Percentiles rank a stretch among this genome's conserved stretches.
These are phyloP conservation scores for Chrysochloris asiatica DNA, from an alignment of 2,113 vertebrate genomes.

Conservation along the genomic window DNA sequence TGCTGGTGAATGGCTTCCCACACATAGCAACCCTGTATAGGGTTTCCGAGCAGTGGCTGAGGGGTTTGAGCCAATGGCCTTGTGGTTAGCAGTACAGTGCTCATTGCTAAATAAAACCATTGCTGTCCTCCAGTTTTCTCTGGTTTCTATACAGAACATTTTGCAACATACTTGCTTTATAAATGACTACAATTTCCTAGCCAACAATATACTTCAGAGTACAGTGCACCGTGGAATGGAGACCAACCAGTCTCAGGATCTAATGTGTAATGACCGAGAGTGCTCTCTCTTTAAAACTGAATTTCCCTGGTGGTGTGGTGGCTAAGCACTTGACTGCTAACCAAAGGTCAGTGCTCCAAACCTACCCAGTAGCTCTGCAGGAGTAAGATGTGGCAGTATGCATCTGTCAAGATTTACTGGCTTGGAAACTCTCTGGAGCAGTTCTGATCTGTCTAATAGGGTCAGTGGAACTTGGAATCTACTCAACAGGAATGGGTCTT, in stretches of 20 bases:
- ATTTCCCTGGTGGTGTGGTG: neutral
- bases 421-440: neutral
- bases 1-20: no score
- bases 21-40: no score
- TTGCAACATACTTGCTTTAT: slow-evolving; percentile 2
- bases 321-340: neutral
- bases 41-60: no score
- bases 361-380: no score
- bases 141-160: slow-evolving; percentile 2
- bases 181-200: neutral
- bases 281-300: neutral
- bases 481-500: no score
- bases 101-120: neutral
- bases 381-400: neutral
- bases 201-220: no score
- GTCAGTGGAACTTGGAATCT: no score
- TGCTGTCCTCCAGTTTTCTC: neutral
- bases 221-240: no score
- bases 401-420: neutral
- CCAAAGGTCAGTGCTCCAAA: neutral
- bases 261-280: neutral
- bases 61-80: neutral
- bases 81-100: neutral
- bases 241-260: neutral
- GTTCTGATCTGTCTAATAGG: no score